Conservation (phyloP, 2,888 invertebrate species). For the Macroteleia sp. region DNA sequence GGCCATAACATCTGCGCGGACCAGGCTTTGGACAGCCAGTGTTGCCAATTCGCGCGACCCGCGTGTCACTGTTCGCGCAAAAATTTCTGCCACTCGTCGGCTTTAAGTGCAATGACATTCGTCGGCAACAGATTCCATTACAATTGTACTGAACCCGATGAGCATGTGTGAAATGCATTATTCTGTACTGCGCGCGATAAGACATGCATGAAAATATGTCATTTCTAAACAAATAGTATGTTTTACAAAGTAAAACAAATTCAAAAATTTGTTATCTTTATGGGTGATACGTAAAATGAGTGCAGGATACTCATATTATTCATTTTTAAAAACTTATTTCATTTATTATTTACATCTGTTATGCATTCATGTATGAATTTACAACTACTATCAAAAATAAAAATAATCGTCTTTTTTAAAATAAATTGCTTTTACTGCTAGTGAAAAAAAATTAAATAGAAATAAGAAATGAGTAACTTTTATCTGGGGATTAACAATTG, state of each 20-base stretch:
- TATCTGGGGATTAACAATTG: too few species aligned
- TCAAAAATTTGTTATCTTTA: too few species aligned
- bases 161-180: slow-evolving; percentile 15
- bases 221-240: slow-evolving; percentile 1
- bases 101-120: slow-evolving; percentile 51
- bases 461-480: too few species aligned
- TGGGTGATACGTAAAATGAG: too few species aligned
- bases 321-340: too few species aligned
- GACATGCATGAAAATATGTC: neutral
- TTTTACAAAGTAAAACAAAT: slow-evolving; percentile 19
- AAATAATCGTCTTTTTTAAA: too few species aligned
- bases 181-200: slow-evolving; percentile 10
- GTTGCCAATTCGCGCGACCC: slow-evolving; percentile 49
- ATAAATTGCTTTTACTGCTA: too few species aligned
- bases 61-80: slow-evolving; percentile 56
- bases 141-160: slow-evolving; percentile 45
- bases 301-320: too few species aligned
- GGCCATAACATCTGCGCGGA: slow-evolving; percentile 43
- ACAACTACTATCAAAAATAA: too few species aligned
- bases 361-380: too few species aligned
- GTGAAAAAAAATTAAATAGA: too few species aligned
- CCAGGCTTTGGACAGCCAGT: slow-evolving; percentile 26
- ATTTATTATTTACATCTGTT: too few species aligned
- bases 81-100: slow-evolving; percentile 43
- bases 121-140: slow-evolving; percentile 38